A percentile compares a stretch with the other conserved stretches of the same genome.
Evolutionary conservation across 2,888 invertebrate species (phyloP).

Genomic region (Nymphalis urticae): DNA sequence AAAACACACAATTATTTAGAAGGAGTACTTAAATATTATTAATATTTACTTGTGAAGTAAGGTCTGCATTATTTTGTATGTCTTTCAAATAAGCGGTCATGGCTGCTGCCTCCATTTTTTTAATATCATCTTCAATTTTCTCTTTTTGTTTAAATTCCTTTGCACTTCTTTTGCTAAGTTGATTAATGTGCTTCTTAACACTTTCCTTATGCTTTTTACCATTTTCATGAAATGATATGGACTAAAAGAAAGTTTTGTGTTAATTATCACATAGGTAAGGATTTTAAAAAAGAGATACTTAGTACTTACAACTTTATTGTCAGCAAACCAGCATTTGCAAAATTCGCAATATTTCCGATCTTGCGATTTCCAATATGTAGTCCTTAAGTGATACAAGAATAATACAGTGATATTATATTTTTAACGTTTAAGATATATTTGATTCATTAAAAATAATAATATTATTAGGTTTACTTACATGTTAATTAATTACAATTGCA

Average conservation of each 20-base stretch:
- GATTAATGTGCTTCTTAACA: conserved; percentile 92
- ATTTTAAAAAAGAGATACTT: conserved; percentile 53
- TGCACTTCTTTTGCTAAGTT: conserved; percentile 91
- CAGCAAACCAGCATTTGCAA: conserved; percentile 99
- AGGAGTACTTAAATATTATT: background rate
- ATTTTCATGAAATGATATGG: conserved; percentile 96
- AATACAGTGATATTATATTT: background rate
- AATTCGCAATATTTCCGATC: conserved; percentile 97
- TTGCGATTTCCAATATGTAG: conserved; percentile 98
- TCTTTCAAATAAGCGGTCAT: conserved; percentile 94
- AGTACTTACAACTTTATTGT: conserved; percentile 93
- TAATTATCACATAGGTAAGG: no score
- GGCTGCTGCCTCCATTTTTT: conserved; percentile 95
- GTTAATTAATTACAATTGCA: background rate
- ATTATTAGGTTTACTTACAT: background rate
- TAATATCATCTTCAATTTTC: conserved; percentile 89
- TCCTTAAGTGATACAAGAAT: conserved; percentile 83
- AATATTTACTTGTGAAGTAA: conserved; percentile 79
- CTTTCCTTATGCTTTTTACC: conserved; percentile 96
- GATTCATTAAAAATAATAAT: no score
- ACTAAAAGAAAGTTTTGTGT: conserved; percentile 79
- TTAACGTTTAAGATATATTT: no score
- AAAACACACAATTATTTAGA: background rate
- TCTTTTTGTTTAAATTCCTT: conserved; percentile 89
- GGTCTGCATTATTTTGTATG: conserved; percentile 85